These are phyloP conservation scores for Oxytorus armatus DNA, from an alignment of 2,888 invertebrate species.

Conservation along the genomic window DNA sequence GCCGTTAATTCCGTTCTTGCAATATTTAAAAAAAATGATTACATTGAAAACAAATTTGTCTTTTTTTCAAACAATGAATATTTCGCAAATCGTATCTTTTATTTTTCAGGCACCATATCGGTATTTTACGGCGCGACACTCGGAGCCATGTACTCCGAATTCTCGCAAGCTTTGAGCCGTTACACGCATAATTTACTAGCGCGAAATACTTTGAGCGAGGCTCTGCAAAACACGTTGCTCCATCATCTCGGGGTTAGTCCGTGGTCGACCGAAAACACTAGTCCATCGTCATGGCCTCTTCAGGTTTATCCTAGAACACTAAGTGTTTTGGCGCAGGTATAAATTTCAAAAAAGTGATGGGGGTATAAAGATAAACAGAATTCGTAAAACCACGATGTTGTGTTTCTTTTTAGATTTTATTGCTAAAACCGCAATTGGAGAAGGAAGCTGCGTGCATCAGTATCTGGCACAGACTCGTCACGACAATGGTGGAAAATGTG, in stretches of 20 bases:
- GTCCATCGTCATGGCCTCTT: conserved; percentile 89
- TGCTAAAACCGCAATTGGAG: conserved; percentile 92
- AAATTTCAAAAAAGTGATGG: conserved; percentile 1
- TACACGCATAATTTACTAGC: conserved; percentile 92
- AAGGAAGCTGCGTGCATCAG: conserved; percentile 95
- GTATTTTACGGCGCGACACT: conserved; percentile 90
- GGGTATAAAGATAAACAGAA: background rate
- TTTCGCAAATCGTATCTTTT: background rate
- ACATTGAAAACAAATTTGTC: background rate
- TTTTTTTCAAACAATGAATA: background rate
- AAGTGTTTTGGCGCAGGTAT: conserved; percentile 92
- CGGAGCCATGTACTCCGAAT: conserved; percentile 90
- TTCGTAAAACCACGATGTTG: background rate
- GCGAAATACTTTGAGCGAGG: conserved; percentile 88
- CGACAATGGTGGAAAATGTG: conserved; percentile 95
- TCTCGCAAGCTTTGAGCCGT: conserved; percentile 91
- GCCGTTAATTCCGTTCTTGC: background rate
- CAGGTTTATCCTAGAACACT: conserved; percentile 92
- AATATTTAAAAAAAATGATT: background rate
- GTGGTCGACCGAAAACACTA: conserved; percentile 87
- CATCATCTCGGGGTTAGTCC: conserved; percentile 91
- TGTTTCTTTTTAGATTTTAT: conserved; percentile 86
- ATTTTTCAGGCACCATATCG: conserved; percentile 88
- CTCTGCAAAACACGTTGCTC: conserved; percentile 89
- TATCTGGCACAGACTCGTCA: conserved; percentile 96